Evolutionary conservation across 2,888 invertebrate species (phyloP).

Genomic region (Allygus modestus): DNA sequence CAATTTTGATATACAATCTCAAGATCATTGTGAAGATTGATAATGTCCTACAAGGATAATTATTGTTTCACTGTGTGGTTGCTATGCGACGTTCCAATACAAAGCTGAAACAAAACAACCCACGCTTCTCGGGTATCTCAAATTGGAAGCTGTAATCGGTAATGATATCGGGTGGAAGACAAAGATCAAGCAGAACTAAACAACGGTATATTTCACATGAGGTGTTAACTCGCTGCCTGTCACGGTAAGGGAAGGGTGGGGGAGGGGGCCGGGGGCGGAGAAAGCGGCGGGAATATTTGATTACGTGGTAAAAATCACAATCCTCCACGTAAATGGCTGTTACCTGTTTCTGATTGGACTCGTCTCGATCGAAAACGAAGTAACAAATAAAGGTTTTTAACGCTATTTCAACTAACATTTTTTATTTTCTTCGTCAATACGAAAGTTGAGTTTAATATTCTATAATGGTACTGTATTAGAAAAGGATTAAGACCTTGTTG

Average conservation of each 20-base stretch:
- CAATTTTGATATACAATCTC: no score
- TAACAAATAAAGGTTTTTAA: no score
- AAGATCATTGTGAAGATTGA: no score
- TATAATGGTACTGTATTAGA: no score
- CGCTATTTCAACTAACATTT: no score
- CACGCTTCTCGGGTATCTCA: neutral
- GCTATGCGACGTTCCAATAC: no score
- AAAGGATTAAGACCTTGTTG: no score
- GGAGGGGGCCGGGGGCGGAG: slow-evolving; percentile 1
- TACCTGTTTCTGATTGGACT: slow-evolving; percentile 16
- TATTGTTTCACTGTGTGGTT: no score
- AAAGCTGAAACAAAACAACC: neutral
- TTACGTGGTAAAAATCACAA: slow-evolving; percentile 41
- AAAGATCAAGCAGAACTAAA: slow-evolving; percentile 48
- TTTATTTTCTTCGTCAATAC: no score
- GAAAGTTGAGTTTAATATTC: no score
- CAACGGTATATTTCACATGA: slow-evolving; percentile 5
- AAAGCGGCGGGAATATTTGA: slow-evolving; percentile 46
- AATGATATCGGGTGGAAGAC: slow-evolving; percentile 13
- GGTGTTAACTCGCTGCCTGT: neutral
- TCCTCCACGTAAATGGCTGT: slow-evolving; percentile 5
- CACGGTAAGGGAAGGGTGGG: neutral
- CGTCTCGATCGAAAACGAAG: neutral
- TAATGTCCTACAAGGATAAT: no score
- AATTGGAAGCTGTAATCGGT: neutral